Conservation (phyloP, 1,140 invertebrate species). For the Batillaria attramentaria region DNA sequence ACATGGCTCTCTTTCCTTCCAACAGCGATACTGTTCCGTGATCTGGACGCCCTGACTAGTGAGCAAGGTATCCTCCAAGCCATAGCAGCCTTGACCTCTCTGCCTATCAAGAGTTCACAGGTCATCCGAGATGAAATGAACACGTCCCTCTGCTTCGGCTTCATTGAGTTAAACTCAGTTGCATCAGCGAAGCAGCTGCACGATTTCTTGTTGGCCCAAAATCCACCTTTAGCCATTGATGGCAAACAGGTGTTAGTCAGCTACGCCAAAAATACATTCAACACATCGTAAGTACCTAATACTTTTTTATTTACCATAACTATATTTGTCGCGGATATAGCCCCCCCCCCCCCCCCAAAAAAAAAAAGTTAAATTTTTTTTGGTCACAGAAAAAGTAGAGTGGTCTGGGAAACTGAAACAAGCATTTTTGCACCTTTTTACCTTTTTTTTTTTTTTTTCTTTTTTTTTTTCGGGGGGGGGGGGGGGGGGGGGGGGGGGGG, state of each 20-base stretch:
- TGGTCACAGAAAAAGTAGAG: no score
- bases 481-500: no score
- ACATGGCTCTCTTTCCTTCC: constrained; percentile 19
- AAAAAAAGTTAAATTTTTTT: no score
- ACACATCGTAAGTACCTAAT: constrained; percentile 68
- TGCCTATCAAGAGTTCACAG: constrained; percentile 83
- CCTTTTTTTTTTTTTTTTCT: no score
- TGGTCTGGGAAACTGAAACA: not conserved
- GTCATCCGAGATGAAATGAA: constrained; percentile 88
- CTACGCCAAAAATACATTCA: constrained; percentile 72
- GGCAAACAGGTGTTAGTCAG: constrained; percentile 70
- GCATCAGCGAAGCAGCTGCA: constrained; percentile 84
- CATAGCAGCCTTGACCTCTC: constrained; percentile 72
- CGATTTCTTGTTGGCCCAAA: constrained; percentile 59
- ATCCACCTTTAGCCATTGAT: constrained; percentile 68
- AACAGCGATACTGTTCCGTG: constrained; percentile 88
- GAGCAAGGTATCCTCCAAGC: constrained; percentile 84
- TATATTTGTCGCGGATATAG: no score
- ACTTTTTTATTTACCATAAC: not conserved
- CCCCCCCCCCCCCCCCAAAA: no score
- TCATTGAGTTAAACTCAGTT: constrained; percentile 80
- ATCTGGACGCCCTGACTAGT: constrained; percentile 87
- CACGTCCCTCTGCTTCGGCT: constrained; percentile 76
- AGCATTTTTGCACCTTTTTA: no score
- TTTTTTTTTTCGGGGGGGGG: no score